Conservation (phyloP, 2,888 invertebrate genomes). For the Quadriops clusia region DNA sequence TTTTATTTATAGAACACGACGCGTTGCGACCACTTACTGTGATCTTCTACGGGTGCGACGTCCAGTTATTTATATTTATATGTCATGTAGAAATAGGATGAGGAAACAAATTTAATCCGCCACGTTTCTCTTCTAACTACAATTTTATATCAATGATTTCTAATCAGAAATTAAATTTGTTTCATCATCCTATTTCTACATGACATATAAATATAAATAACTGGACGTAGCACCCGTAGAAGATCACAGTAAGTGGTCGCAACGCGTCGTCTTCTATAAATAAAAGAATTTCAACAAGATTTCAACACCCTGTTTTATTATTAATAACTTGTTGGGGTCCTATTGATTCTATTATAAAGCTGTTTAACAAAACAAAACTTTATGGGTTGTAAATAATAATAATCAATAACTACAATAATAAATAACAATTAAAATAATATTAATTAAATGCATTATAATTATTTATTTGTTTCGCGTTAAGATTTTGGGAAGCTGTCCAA, state of each 20-base stretch:
- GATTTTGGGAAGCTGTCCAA: slow-evolving; percentile 93
- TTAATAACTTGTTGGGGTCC: too few species aligned
- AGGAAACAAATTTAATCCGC: slow-evolving; percentile 5
- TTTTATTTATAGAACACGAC: too few species aligned
- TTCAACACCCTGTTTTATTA: too few species aligned
- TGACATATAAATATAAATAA: slow-evolving; percentile 3
- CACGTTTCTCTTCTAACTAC: background rate
- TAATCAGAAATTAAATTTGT: slow-evolving; percentile 1
- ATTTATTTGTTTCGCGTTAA: slow-evolving; percentile 36
- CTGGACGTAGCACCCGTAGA: background rate
- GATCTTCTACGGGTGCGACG: background rate
- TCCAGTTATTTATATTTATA: slow-evolving; percentile 2
- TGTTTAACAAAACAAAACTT: background rate
- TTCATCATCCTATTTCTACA: slow-evolving; percentile 6
- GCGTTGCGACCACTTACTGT: too few species aligned
- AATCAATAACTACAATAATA: too few species aligned
- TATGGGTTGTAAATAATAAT: background rate
- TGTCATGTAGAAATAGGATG: slow-evolving; percentile 5
- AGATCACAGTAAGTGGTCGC: background rate
- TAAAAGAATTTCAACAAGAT: too few species aligned
- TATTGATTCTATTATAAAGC: too few species aligned
- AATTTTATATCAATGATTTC: background rate
- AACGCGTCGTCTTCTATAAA: too few species aligned
- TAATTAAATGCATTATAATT: background rate
- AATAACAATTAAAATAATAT: background rate